Conservation (phyloP, 1,140 invertebrate species). For the Glossosoma conforme region DNA sequence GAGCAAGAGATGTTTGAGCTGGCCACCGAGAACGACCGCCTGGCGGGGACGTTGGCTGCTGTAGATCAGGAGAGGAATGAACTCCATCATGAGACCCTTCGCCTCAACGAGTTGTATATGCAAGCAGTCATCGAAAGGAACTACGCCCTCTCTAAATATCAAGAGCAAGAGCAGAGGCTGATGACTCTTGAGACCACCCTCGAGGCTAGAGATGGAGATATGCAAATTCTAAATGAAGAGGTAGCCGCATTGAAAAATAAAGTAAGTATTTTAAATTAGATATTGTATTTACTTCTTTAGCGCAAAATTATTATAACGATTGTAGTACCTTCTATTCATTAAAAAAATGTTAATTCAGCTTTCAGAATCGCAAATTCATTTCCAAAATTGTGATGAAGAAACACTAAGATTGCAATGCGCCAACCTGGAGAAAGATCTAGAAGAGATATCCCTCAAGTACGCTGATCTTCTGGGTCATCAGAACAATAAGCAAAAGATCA, state of each 20-base stretch:
- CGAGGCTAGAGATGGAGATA: too few relatives aligned
- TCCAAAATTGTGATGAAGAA: constrained; percentile 13
- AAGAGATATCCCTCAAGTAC: constrained; percentile 55
- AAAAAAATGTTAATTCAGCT: constrained; percentile 11
- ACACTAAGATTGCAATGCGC: constrained; percentile 26
- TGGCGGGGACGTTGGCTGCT: constrained; percentile 23
- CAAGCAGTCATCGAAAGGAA: too few relatives aligned
- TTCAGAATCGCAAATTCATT: constrained; percentile 5
- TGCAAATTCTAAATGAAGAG: not conserved
- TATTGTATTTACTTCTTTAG: not conserved
- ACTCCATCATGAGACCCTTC: too few relatives aligned
- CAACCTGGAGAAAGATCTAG: constrained; percentile 42
- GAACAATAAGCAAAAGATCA: constrained; percentile 65
- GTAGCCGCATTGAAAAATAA: not conserved
- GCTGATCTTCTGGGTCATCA: constrained; percentile 60
- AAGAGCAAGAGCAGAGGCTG: too few relatives aligned
- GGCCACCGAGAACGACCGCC: constrained; percentile 20
- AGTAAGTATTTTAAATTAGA: too few relatives aligned
- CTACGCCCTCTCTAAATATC: too few relatives aligned
- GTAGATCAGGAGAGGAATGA: constrained; percentile 26
- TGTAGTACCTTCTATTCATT: not conserved
- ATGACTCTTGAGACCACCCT: too few relatives aligned
- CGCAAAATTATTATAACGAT: not conserved
- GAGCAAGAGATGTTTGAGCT: constrained; percentile 26
- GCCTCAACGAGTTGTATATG: too few relatives aligned